Conservation (phyloP, 2,113 vertebrate species). For the Gallinago paraguaiae region DNA sequence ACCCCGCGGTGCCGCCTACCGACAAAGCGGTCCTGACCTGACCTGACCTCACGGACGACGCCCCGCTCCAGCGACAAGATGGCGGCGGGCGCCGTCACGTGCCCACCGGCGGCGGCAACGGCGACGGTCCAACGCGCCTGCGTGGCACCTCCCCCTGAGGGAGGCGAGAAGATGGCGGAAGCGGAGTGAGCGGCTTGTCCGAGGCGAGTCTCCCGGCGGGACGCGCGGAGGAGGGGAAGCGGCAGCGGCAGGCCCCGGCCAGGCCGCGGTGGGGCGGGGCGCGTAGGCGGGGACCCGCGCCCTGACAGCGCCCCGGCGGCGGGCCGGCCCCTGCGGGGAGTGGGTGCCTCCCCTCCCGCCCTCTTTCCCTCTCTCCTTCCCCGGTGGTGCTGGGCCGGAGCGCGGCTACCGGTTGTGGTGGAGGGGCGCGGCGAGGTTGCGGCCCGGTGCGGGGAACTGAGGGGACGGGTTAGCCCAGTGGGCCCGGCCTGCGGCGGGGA, state of each 20-base stretch:
- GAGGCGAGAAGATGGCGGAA: slow-evolving; percentile 82
- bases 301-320: not conserved
- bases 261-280: slow-evolving; percentile 18
- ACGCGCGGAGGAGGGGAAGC: slow-evolving; percentile 45
- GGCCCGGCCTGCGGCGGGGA: not conserved
- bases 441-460: not conserved
- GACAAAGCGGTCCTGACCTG: fast-evolving
- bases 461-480: not conserved
- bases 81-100: not conserved
- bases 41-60: fast-evolving
- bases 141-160: slow-evolving; percentile 72
- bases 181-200: slow-evolving; percentile 74
- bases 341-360: not conserved
- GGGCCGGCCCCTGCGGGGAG: not conserved
- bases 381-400: not conserved
- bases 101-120: not conserved
- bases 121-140: slow-evolving; percentile 62
- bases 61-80: not conserved
- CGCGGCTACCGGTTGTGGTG: not conserved
- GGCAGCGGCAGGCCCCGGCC: not conserved
- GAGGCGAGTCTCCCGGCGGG: slow-evolving; percentile 58
- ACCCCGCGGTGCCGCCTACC: fast-evolving
- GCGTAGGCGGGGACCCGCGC: not conserved
- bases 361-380: not conserved
- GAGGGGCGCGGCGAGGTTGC: not conserved